These are phyloP conservation scores for Melanophora roralis DNA, from an alignment of 2,888 invertebrate genomes.

Conservation along the genomic window DNA sequence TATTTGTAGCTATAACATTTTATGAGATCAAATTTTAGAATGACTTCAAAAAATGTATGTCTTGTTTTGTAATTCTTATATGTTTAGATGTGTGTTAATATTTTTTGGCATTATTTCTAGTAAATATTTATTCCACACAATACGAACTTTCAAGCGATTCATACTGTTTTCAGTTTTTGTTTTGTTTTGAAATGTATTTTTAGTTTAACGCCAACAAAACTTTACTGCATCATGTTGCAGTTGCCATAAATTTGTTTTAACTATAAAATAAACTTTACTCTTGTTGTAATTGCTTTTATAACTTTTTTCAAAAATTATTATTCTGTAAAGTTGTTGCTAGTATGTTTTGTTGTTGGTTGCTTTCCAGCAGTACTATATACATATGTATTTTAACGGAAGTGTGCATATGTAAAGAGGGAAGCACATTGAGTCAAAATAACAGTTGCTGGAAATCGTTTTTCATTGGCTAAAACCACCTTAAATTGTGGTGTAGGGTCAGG, in stretches of 20 bases:
- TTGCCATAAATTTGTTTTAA: slow-evolving; percentile 56
- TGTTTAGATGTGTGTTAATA: background rate
- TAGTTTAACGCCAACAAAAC: slow-evolving; percentile 23
- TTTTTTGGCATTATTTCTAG: slow-evolving; percentile 38
- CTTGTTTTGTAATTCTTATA: background rate
- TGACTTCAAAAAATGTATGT: background rate
- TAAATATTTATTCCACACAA: slow-evolving; percentile 44
- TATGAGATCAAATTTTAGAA: too few relatives aligned
- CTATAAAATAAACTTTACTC: slow-evolving; percentile 31
- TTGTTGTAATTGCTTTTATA: slow-evolving; percentile 12
- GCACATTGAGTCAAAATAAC: too few relatives aligned
- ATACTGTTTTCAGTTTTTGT: slow-evolving; percentile 21
- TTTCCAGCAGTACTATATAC: slow-evolving; percentile 54
- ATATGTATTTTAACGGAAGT: slow-evolving; percentile 60
- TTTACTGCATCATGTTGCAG: slow-evolving; percentile 59
- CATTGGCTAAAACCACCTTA: too few relatives aligned
- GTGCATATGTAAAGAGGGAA: too few relatives aligned
- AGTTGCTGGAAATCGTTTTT: too few relatives aligned
- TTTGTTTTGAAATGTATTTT: background rate
- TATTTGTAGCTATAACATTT: too few relatives aligned
- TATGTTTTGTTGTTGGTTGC: slow-evolving; percentile 31
- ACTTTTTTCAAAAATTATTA: background rate
- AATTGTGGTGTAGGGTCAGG: too few relatives aligned
- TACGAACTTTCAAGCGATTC: slow-evolving; percentile 29
- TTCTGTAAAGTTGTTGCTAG: slow-evolving; percentile 8